Percentiles rank a stretch among this genome's conserved stretches.
phyloP scores from a whole-genome alignment of 2,113 vertebrate species.

The Speoplatyrhinus poulsoni region DNA sequence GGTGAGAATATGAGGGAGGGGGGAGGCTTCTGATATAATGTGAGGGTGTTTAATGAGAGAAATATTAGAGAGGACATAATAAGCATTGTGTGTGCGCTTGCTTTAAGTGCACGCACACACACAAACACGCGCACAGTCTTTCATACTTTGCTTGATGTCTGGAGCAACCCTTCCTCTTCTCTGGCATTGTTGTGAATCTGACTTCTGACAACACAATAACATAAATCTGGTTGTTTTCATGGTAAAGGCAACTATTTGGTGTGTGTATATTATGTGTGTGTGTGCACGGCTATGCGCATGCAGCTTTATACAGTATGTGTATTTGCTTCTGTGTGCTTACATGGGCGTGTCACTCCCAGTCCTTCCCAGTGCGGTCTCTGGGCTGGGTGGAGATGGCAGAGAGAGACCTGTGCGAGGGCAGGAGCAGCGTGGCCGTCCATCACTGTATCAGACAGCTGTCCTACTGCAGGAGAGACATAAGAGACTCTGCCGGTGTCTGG shows the following conservation, averaged over 20 bases:
- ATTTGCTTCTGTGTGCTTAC: not conserved
- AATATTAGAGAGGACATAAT: too few relatives aligned
- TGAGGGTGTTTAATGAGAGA: too few relatives aligned
- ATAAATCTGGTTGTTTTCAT: not conserved
- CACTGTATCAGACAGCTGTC: slow-evolving; percentile 96
- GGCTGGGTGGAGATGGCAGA: slow-evolving; percentile 98
- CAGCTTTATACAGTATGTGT: not conserved
- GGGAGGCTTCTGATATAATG: too few relatives aligned
- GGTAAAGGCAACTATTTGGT: not conserved
- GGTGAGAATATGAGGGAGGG: too few relatives aligned
- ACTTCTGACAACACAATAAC: slow-evolving; percentile 4
- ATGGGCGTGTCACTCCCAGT: not conserved
- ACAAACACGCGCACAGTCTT: slow-evolving; percentile 15
- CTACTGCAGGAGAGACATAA: slow-evolving; percentile 96
- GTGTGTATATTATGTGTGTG: not conserved
- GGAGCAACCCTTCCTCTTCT: slow-evolving; percentile 8
- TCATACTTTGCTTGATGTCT: slow-evolving; percentile 36
- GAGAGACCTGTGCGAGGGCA: slow-evolving; percentile 87
- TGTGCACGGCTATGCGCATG: too few relatives aligned
- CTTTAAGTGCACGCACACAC: not conserved
- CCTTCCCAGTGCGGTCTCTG: slow-evolving; percentile 82
- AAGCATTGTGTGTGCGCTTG: too few relatives aligned
- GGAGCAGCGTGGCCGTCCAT: slow-evolving; percentile 90
- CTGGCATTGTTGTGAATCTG: slow-evolving; percentile 8
- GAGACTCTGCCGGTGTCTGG: slow-evolving; percentile 93